phyloP scores from a whole-genome alignment of 92 coral and sea anemone genomes.

The Virgularia gustaviana region DNA sequence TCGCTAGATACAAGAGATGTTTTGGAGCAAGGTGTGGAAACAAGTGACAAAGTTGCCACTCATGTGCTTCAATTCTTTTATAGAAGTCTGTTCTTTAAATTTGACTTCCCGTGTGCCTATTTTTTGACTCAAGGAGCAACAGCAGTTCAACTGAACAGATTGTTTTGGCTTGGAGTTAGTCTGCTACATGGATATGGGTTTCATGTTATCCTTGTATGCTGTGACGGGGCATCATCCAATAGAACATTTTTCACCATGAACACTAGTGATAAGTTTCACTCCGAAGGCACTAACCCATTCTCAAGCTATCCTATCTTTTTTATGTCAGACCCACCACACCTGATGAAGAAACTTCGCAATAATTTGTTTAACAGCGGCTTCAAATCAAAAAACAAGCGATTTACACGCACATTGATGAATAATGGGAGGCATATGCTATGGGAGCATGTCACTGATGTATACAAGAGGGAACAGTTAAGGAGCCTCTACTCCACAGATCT shows the following conservation, averaged over 20 bases:
- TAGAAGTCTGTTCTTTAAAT: conserved; percentile 30
- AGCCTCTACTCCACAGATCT: conserved; percentile 22
- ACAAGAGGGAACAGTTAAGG: background rate
- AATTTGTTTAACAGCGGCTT: conserved; percentile 30
- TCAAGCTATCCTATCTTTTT: background rate
- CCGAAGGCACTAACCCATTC: conserved; percentile 20
- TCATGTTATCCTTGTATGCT: conserved; percentile 31
- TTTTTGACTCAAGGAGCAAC: conserved; percentile 45
- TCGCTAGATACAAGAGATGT: background rate
- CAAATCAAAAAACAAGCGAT: conserved; percentile 16
- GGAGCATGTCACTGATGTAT: conserved; percentile 5
- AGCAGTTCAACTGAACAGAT: conserved; percentile 29
- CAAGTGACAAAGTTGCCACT: background rate
- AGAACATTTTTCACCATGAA: conserved; percentile 33
- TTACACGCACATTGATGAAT: conserved; percentile 29
- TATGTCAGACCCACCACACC: conserved; percentile 30
- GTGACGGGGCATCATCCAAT: conserved; percentile 44
- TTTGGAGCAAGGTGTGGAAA: background rate
- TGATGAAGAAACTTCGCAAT: conserved; percentile 39
- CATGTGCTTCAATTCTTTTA: conserved; percentile 38
- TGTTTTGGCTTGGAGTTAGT: conserved; percentile 47
- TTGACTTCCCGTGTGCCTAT: conserved; percentile 38
- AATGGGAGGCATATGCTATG: conserved; percentile 19
- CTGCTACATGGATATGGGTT: conserved; percentile 34
- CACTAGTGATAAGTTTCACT: conserved; percentile 1